Evolutionary conservation across 23 tunicate species (phyloP), one percentile per base, ranked within the genome.

Genomic region (Ciona savignyi): DNA sequence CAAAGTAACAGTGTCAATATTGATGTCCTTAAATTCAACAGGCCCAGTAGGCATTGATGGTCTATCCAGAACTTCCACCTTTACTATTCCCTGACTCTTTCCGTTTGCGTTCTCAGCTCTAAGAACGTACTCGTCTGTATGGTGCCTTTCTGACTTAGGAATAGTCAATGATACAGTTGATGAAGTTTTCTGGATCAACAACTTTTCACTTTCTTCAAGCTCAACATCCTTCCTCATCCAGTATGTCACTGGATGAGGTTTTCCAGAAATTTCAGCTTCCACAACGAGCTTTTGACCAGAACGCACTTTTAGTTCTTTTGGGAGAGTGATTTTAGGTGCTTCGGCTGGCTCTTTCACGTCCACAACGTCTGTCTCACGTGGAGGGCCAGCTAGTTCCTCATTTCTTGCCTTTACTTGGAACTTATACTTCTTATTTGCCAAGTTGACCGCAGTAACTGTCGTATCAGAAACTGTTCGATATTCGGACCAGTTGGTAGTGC

Each of bases 311-410:
- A 93, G 70, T 24, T 75, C 79, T 63, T 84, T 77, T 28, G 80
- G 79, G 68, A 83, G 51, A 33, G 77, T 25, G 27, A 93, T 75
- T 24, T 77, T 75, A 3, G 93, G 96, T 19, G 87, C 56, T 51
- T 76, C 80, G 4, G 85, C 75, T n/a, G 84, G 84, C 30, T 93
- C 98, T 70, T 77, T 82, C 24, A 89, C 94, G 28, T 93, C 90
- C 49, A 83, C 80, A 25, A 93, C 51, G 15, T 93, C 94, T 19
- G 86, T 86, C 72, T 74, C 93, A 22, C 72, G 23, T 11, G 80
- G 64, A 2, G 88, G 77, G 26, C 87, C 78, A 42, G 86, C 98
- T 25, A 86, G 35, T 32, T 76, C 76, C 23, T 93, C 85, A 78
- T 93, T 93, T 30, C 70, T 33, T 15, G 98, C 95, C 70, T 82